A percentile compares a stretch with the other conserved stretches of the same genome.
phyloP scores from a whole-genome alignment of 1,140 invertebrate species.

The Brachionus koreanus region DNA sequence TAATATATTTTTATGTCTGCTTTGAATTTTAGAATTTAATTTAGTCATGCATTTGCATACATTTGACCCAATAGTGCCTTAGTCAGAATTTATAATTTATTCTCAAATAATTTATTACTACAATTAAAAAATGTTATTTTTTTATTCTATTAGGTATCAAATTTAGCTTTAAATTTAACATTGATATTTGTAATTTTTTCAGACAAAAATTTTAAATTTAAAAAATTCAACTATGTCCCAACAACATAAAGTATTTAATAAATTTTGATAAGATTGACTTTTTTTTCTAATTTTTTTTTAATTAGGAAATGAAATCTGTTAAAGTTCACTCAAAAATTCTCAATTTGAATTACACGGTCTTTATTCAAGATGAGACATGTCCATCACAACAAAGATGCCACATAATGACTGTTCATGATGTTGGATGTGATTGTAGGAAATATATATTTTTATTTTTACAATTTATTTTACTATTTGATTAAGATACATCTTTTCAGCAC shows the following conservation, averaged over 20 bases:
- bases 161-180: not conserved
- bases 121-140: not conserved
- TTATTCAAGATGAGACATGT: conserved; percentile 25
- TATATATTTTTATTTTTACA: conserved; percentile 48
- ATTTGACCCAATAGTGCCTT: not conserved
- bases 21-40: too few relatives aligned
- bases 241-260: too few relatives aligned
- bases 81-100: not conserved
- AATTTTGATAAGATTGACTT: not conserved
- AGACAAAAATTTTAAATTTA: not conserved
- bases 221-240: too few relatives aligned
- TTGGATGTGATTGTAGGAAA: conserved; percentile 76
- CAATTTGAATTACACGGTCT: conserved; percentile 7
- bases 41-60: too few relatives aligned
- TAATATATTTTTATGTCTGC: too few relatives aligned
- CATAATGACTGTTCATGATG: conserved; percentile 82
- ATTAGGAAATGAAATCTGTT: not conserved
- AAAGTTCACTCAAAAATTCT: conserved; percentile 31
- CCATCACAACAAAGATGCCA: conserved; percentile 35
- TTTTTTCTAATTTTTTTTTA: not conserved
- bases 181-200: not conserved
- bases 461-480: conserved; percentile 51
- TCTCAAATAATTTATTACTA: not conserved
- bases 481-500: conserved; percentile 46
- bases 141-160: not conserved